Evolutionary conservation across 2,113 vertebrate species (phyloP).

Genomic region (Ceratotherium simum): DNA sequence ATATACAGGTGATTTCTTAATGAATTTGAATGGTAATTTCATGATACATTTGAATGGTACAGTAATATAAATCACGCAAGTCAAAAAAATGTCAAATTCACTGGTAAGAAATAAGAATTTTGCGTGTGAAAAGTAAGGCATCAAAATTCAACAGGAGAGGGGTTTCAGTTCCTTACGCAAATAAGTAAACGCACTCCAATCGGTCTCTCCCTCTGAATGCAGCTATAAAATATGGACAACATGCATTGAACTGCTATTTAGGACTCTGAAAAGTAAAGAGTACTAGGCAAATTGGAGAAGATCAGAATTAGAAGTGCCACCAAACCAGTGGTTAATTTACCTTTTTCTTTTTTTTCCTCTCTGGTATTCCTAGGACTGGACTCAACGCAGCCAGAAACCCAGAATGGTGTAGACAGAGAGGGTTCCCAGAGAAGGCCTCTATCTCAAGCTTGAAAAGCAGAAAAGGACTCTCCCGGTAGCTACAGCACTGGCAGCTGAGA

Average conservation of each 20-base stretch:
- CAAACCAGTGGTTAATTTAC: background rate
- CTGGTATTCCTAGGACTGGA: background rate
- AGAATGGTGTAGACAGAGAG: background rate
- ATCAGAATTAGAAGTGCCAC: background rate
- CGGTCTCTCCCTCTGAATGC: background rate
- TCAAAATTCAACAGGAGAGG: background rate
- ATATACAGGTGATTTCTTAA: background rate
- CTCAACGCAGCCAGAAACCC: background rate
- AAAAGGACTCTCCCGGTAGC: background rate
- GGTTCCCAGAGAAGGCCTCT: background rate
- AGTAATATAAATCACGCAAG: background rate
- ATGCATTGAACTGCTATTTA: background rate
- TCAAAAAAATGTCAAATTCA: background rate
- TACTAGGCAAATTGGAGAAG: background rate
- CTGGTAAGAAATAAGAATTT: background rate
- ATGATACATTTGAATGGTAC: background rate
- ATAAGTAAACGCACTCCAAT: rapidly evolving
- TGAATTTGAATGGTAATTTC: background rate
- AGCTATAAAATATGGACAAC: background rate
- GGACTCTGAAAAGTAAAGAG: background rate
- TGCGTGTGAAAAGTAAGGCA: background rate
- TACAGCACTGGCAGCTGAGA: background rate
- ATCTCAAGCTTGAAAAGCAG: background rate
- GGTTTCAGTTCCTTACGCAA: background rate
- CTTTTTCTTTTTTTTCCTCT: background rate